Conservation (phyloP, 2,113 vertebrate genomes). For the Ptyas mucosa region DNA sequence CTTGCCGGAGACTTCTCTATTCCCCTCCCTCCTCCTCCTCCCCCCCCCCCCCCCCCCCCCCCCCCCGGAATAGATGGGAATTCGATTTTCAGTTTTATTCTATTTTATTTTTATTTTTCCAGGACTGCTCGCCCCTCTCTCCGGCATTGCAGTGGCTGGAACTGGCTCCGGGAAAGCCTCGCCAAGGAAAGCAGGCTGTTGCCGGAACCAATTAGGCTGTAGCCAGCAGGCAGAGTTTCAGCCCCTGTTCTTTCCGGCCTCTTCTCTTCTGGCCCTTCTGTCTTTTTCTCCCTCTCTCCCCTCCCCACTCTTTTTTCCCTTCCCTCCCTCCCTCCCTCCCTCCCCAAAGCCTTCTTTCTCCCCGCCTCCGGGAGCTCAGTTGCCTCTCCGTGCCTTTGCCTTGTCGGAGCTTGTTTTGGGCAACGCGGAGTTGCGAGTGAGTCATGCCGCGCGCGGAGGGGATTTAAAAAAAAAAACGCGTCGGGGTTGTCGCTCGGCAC, state of each 20-base stretch:
- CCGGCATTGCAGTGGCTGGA: constrained; percentile 51
- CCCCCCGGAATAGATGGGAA: neutral
- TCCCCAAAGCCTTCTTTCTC: neutral
- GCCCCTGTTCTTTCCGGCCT: constrained; percentile 65
- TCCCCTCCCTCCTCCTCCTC: neutral
- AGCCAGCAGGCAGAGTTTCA: constrained; percentile 69
- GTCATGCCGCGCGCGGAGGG: constrained; percentile 57
- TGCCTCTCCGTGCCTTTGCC: constrained; percentile 54
- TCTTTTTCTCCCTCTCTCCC: neutral
- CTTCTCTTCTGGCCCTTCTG: constrained; percentile 33
- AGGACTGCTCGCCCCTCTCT: constrained; percentile 40
- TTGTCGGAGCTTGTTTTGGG: constrained; percentile 66
- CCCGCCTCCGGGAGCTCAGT: constrained; percentile 51
- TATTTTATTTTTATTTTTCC: neutral
- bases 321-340: constrained; percentile 19
- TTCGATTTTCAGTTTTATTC: too few species aligned
- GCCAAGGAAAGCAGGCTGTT: constrained; percentile 69
- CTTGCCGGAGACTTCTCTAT: neutral
- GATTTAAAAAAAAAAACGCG: constrained; percentile 62
- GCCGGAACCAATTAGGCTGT: constrained; percentile 70
- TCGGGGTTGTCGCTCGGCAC: constrained; percentile 58
- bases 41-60: rapidly evolving
- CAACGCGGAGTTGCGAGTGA: constrained; percentile 56
- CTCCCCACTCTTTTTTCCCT: neutral
- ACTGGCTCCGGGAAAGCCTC: constrained; percentile 56